Percentiles rank a stretch among this genome's conserved stretches.
phyloP scores from a whole-genome alignment of 2,797 vertebrate species.

The Euphonia xanthogaster region DNA sequence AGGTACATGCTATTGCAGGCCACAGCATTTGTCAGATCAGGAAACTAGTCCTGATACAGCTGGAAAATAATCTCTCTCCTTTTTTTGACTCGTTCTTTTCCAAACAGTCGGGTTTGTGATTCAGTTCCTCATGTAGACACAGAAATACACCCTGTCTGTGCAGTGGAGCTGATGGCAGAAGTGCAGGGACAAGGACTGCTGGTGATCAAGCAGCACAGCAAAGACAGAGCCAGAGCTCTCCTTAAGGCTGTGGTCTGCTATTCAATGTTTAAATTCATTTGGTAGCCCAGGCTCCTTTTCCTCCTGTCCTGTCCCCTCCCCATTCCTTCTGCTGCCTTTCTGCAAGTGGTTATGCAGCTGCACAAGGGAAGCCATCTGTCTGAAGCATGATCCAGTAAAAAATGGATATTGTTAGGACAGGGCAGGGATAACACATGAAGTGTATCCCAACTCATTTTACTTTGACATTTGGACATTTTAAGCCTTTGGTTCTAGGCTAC shows the following conservation, averaged over 20 bases:
- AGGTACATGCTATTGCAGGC: neutral
- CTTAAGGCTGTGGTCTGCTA: neutral
- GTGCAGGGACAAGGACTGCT: neutral
- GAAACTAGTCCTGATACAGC: neutral
- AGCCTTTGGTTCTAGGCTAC: neutral
- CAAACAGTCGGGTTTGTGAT: neutral
- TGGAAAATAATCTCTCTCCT: neutral
- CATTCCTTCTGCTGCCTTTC: neutral
- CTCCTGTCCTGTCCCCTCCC: neutral
- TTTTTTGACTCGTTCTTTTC: neutral
- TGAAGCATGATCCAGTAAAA: neutral
- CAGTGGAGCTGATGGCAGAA: neutral
- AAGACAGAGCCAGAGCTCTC: neutral
- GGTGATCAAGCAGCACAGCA: neutral
- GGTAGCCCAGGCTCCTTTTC: neutral
- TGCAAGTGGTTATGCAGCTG: neutral
- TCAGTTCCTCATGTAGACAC: neutral
- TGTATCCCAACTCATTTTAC: neutral
- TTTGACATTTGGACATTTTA: neutral
- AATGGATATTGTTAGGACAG: neutral
- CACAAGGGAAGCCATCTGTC: neutral
- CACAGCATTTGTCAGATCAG: neutral
- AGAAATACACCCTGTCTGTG: neutral
- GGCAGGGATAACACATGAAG: neutral
- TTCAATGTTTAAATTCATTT: neutral